Percentiles rank a stretch among this genome's conserved stretches.
phyloP scores from a whole-genome alignment of 2,797 vertebrate genomes.

The Fistularia tabacaria region DNA sequence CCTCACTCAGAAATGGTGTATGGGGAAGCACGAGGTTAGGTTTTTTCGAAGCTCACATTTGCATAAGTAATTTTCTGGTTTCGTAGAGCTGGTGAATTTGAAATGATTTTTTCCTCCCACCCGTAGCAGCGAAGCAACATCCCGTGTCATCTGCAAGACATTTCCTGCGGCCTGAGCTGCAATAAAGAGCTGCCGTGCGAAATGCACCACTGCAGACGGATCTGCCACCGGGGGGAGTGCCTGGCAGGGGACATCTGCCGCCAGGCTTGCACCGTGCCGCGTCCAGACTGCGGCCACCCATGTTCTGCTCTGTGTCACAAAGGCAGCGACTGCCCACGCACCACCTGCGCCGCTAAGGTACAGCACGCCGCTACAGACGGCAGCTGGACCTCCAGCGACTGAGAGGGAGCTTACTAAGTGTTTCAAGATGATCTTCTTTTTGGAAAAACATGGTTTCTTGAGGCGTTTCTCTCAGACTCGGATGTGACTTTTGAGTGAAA shows the following conservation, averaged over 20 bases:
- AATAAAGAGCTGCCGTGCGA: conserved; percentile 83
- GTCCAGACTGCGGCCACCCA: conserved; percentile 87
- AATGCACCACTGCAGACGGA: conserved; percentile 89
- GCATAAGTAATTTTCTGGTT: not conserved
- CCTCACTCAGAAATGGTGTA: conserved; percentile 97
- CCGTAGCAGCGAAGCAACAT: conserved; percentile 92
- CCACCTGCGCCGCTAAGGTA: conserved; percentile 88
- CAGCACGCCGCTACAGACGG: conserved; percentile 1
- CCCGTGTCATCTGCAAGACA: conserved; percentile 93
- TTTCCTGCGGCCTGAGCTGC: conserved; percentile 93
- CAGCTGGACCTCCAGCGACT: conserved; percentile 26
- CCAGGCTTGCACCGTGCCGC: conserved; percentile 83
- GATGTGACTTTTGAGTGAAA: conserved; percentile 7
- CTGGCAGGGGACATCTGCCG: conserved; percentile 82
- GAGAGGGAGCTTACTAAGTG: conserved; percentile 15
- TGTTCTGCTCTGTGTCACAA: conserved; percentile 88
- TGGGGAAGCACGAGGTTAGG: conserved; percentile 98
- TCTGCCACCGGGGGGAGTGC: conserved; percentile 95
- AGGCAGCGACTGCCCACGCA: conserved; percentile 80
- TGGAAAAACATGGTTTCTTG: not conserved
- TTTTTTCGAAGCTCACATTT: not conserved
- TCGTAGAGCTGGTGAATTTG: not conserved
- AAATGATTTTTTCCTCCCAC: not conserved
- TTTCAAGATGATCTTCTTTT: conserved; percentile 32
- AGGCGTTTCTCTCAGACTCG: conserved; percentile 16